phyloP scores from a whole-genome alignment of 2,113 vertebrate species.

The Neotragus pygmaeus region DNA sequence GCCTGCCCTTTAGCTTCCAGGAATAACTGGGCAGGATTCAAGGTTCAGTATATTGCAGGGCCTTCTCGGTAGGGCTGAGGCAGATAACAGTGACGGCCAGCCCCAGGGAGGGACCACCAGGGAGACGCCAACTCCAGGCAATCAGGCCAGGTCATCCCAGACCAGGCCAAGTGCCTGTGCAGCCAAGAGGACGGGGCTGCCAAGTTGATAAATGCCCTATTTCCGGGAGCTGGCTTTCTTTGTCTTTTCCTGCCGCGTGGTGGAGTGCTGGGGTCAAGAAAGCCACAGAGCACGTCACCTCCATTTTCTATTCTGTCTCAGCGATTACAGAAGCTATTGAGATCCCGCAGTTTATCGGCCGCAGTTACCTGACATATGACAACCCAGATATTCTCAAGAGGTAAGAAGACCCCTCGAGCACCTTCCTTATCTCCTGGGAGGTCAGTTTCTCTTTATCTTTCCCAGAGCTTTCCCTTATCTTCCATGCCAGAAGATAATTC shows the following conservation, averaged over 20 bases:
- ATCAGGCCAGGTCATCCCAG: background rate
- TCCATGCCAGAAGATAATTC: background rate
- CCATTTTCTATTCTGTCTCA: conserved; percentile 68
- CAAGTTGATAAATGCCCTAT: background rate
- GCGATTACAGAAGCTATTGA: conserved; percentile 94
- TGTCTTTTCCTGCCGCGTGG: conserved; percentile 47
- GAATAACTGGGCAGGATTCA: background rate
- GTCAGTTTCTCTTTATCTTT: background rate
- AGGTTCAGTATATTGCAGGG: background rate
- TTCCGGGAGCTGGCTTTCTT: background rate
- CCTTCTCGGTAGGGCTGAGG: background rate
- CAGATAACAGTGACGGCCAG: background rate
- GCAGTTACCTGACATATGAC: conserved; percentile 94
- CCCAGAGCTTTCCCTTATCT: background rate
- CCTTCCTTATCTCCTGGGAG: background rate
- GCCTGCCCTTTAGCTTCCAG: conserved; percentile 24
- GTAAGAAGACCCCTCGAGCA: conserved; percentile 65
- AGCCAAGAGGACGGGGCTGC: background rate
- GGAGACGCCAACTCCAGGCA: background rate
- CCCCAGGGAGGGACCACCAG: background rate
- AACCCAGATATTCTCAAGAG: conserved; percentile 93
- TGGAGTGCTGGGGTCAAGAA: conserved; percentile 34
- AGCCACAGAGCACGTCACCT: background rate
- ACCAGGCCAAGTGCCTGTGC: background rate
- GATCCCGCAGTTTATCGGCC: conserved; percentile 96